These are phyloP conservation scores for Noctuana brunneofusca DNA, from an alignment of 2,888 invertebrate genomes.

Conservation along the genomic window DNA sequence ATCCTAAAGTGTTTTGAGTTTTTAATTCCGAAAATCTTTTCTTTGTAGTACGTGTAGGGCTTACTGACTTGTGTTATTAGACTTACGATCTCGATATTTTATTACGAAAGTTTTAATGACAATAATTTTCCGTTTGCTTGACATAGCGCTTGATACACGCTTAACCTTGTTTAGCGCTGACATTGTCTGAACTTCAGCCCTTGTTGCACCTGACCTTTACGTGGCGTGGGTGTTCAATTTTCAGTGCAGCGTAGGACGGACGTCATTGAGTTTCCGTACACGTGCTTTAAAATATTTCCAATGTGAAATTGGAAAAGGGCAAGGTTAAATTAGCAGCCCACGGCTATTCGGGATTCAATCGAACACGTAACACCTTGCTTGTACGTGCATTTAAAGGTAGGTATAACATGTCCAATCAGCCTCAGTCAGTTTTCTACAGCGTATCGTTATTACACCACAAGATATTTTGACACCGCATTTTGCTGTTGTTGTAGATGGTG, in stretches of 20 bases:
- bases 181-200: conserved; percentile 4
- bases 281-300: conserved; percentile 31
- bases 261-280: conserved; percentile 40
- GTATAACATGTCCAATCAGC: no score
- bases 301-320: conserved; percentile 1
- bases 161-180: conserved; percentile 17
- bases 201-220: conserved; percentile 49
- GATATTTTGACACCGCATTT: no score
- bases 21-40: no score
- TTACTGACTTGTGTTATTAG: not conserved
- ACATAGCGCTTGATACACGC: not conserved
- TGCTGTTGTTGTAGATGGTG: no score
- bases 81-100: not conserved
- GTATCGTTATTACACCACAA: no score
- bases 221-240: conserved; percentile 41
- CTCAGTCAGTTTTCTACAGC: no score
- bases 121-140: not conserved
- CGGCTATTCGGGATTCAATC: not conserved
- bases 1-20: no score
- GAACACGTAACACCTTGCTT: not conserved
- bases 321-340: not conserved
- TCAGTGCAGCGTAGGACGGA: conserved; percentile 52
- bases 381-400: not conserved
- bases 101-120: not conserved
- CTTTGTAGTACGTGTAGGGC: no score